These are phyloP conservation scores for Mimachlamys varia DNA, from an alignment of 2,888 invertebrate species.

Conservation along the genomic window DNA sequence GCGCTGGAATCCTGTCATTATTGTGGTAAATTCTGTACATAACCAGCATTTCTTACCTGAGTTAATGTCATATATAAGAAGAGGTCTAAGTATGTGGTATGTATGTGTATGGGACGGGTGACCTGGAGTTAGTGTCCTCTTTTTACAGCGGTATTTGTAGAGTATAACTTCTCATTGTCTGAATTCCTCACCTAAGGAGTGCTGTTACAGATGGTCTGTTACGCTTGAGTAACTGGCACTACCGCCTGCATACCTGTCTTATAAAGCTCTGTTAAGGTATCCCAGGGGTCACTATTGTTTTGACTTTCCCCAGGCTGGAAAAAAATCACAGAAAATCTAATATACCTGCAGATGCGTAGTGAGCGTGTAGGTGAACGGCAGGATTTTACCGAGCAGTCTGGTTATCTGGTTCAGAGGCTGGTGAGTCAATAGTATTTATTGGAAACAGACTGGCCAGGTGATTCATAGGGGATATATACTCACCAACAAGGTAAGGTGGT, in stretches of 20 bases:
- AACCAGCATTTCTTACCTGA: slow-evolving; percentile 6
- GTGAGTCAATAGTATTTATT: slow-evolving; percentile 34
- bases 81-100: not conserved
- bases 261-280: not conserved
- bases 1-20: not conserved
- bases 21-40: slow-evolving; percentile 22
- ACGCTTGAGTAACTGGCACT: slow-evolving; percentile 28
- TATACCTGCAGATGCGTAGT: slow-evolving; percentile 14
- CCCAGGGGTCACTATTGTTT: slow-evolving; percentile 28
- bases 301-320: slow-evolving; percentile 20
- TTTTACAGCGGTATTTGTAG: not conserved
- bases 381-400: slow-evolving; percentile 28
- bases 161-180: not conserved
- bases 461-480: slow-evolving; percentile 15
- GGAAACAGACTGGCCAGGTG: slow-evolving; percentile 34
- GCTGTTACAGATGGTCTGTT: slow-evolving; percentile 3
- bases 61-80: not conserved
- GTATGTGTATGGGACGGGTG: not conserved
- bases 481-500: not conserved
- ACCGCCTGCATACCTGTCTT: slow-evolving; percentile 29
- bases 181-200: slow-evolving; percentile 19
- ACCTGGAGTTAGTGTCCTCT: not conserved
- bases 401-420: slow-evolving; percentile 14
- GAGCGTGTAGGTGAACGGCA: not conserved
- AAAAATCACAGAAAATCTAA: slow-evolving; percentile 8